Evolutionary conservation across 2,888 invertebrate genomes (phyloP).

Genomic region (Lottia scabra): DNA sequence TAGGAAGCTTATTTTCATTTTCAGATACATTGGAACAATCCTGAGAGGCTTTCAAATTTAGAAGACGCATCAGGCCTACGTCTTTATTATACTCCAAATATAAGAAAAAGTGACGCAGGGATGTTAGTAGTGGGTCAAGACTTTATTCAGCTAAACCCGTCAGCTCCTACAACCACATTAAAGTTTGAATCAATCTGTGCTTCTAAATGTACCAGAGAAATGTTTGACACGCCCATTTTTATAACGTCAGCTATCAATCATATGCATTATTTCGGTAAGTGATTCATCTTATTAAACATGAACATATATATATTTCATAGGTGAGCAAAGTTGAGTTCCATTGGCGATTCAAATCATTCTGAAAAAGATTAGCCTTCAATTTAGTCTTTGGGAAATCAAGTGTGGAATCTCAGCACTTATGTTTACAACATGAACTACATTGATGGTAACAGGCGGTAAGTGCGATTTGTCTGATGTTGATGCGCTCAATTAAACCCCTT

Average conservation of each 20-base stretch:
- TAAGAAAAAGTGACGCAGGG: slow-evolving; percentile 31
- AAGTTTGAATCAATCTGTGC: slow-evolving; percentile 40
- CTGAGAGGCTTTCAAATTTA: slow-evolving; percentile 8
- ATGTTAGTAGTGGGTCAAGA: slow-evolving; percentile 34
- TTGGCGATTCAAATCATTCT: too few species aligned
- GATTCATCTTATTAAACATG: too few species aligned
- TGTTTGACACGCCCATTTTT: slow-evolving; percentile 45
- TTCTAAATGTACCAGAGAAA: slow-evolving; percentile 42
- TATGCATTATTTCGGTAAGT: slow-evolving; percentile 54
- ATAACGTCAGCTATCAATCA: slow-evolving; percentile 56
- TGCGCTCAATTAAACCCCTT: too few species aligned
- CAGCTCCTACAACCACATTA: slow-evolving; percentile 26
- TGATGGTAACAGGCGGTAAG: too few species aligned
- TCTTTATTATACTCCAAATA: slow-evolving; percentile 26
- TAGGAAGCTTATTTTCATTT: background rate
- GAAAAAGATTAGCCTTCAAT: too few species aligned
- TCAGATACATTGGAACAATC: slow-evolving; percentile 39
- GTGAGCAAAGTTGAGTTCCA: too few species aligned
- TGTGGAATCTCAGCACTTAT: too few species aligned
- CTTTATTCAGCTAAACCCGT: slow-evolving; percentile 29
- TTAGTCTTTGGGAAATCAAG: too few species aligned
- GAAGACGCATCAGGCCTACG: slow-evolving; percentile 32
- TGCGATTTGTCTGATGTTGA: too few species aligned
- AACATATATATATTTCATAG: too few species aligned
- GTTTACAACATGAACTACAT: too few species aligned